Percentiles rank a stretch among this genome's conserved stretches.
Conservation (phyloP, 1,140 invertebrate genomes). For the Drosophila truncata region DNA sequence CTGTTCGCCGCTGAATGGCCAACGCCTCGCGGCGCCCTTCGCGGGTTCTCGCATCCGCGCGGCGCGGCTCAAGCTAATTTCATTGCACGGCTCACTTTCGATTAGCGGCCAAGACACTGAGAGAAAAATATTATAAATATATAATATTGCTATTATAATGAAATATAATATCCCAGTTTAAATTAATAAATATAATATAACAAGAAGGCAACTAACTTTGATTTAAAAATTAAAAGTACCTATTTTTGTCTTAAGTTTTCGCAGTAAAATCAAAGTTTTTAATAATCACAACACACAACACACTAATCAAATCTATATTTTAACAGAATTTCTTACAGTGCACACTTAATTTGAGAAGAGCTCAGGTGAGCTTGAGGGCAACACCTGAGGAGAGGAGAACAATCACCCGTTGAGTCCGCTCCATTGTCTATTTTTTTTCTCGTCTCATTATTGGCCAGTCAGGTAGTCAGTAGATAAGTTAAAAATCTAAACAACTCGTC, state of each 20-base stretch:
- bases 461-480: constrained; percentile 22
- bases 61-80: constrained; percentile 15
- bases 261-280: too few species aligned
- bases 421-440: constrained; percentile 1
- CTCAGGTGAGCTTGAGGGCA: neutral
- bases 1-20: constrained; percentile 11
- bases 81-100: constrained; percentile 42
- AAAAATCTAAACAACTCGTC: constrained; percentile 21
- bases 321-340: neutral
- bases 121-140: neutral
- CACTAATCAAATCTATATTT: neutral
- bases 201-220: too few species aligned
- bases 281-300: too few species aligned
- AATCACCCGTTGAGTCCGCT: neutral
- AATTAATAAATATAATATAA: neutral
- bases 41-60: constrained; percentile 24
- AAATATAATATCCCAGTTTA: too few species aligned
- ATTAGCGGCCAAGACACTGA: constrained; percentile 18
- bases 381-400: constrained; percentile 10
- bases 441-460: constrained; percentile 20
- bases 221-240: too few species aligned
- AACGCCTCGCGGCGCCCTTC: constrained; percentile 57
- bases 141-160: too few species aligned
- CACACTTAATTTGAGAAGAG: neutral
- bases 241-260: too few species aligned